These are phyloP conservation scores for Sakesphorus luctuosus DNA, from an alignment of 2,113 vertebrate species.

Conservation along the genomic window DNA sequence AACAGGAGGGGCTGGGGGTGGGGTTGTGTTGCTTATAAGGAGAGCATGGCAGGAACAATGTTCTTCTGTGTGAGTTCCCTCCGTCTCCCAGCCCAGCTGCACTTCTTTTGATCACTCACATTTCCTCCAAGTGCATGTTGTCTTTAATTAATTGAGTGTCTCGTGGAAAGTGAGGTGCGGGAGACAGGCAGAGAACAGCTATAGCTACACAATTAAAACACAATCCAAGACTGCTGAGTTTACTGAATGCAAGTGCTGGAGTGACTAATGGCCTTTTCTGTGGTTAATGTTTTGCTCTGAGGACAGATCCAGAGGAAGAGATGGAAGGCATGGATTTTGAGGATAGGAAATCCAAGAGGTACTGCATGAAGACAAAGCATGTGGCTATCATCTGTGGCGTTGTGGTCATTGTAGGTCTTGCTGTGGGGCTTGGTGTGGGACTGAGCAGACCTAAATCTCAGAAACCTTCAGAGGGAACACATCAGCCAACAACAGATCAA, in stretches of 20 bases:
- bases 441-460: slow-evolving; percentile 70
- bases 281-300: not conserved
- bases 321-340: slow-evolving; percentile 82
- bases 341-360: slow-evolving; percentile 73
- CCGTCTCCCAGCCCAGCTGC: not conserved
- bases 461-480: not conserved
- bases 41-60: slow-evolving; percentile 15
- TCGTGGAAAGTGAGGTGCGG: not conserved
- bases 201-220: slow-evolving; percentile 33
- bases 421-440: slow-evolving; percentile 89
- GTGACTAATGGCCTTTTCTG: slow-evolving; percentile 20
- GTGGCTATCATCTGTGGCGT: slow-evolving; percentile 80
- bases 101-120: not conserved
- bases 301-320: slow-evolving; percentile 29
- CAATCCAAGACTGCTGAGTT: slow-evolving; percentile 29
- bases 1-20: slow-evolving; percentile 65
- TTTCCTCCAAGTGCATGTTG: slow-evolving; percentile 3
- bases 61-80: slow-evolving; percentile 35
- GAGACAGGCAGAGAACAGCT: slow-evolving; percentile 17
- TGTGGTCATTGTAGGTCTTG: slow-evolving; percentile 80
- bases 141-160: slow-evolving; percentile 55
- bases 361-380: slow-evolving; percentile 85
- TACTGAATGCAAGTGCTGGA: slow-evolving; percentile 33
- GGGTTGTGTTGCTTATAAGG: slow-evolving; percentile 60
- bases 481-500: not conserved